Evolutionary conservation across 2,797 vertebrate species (phyloP), one percentile per base, ranked within the genome.

Genomic region (Microctenopoma lineatum): DNA sequence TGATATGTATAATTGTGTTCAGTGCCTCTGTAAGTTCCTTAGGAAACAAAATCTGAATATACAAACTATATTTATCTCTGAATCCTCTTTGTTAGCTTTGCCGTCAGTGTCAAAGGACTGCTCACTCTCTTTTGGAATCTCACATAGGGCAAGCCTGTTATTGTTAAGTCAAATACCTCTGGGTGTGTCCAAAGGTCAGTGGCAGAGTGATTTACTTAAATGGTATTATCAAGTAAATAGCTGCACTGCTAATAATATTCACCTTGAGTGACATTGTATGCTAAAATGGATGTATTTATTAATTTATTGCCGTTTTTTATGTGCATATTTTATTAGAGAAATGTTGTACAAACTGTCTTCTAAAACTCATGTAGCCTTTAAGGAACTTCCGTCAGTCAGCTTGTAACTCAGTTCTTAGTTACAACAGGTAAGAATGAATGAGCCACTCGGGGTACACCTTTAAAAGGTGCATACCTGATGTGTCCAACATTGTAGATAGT

Each of bases 11-110:
- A 77, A 74, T 70, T 81, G 70, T 87, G 84, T 88, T 81, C 84
- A 89, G 88, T 91, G 91, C 90, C 90, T 92, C 88, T 79, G 87
- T 82, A 79, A 60, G 70, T 83, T 86, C 79, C 62, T 66, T 87
- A 74, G 78, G 78, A 79, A 82, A 78, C 74, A 70, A 84, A 77
- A 81, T 72, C 84, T 74, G 83, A 77, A 82, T 75, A 84, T 74
- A 77, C 82, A 84, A 84, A 82, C 69, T 83, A 62, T 87, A 84
- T 91, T 79, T 89, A 79, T 84, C 79, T 85, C 66, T 76, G 72
- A 71, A 64, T 73, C 62, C 45, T 79, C 18, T 81, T 76, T 71
- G 45, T 85, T 73, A 64, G 61, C 70, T 73, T 79, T 76, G 80
- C 66, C 47, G 25, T 75, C 64, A 59, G 46, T 71, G 45, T 67